Conservation (phyloP, 1,140 invertebrate genomes). For the Drosophila bipectinata region DNA sequence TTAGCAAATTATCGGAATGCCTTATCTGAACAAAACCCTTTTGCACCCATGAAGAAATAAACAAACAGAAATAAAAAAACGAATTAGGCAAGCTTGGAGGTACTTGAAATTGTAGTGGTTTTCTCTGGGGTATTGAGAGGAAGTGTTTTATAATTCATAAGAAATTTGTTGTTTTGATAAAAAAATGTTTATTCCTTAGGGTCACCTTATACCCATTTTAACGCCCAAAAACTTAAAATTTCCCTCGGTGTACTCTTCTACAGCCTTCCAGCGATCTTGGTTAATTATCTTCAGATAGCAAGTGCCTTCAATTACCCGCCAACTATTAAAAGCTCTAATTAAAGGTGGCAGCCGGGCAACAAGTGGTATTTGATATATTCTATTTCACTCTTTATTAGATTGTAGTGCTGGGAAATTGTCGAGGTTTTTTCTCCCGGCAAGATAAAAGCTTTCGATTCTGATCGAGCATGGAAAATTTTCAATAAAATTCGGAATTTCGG, state of each 20-base stretch:
- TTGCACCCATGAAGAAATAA: neutral
- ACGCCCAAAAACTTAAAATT: neutral
- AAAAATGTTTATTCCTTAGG: too few relatives aligned
- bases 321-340: slow-evolving; percentile 35
- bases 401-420: slow-evolving; percentile 16
- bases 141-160: neutral
- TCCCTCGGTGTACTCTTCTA: slow-evolving; percentile 13
- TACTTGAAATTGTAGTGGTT: neutral
- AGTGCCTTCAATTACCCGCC: slow-evolving; percentile 35
- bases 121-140: neutral
- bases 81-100: neutral
- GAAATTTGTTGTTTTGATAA: too few relatives aligned
- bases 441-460: neutral
- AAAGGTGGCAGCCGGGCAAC: slow-evolving; percentile 42
- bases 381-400: slow-evolving; percentile 19
- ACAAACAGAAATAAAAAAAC: neutral
- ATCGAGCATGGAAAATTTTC: slow-evolving; percentile 50
- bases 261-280: slow-evolving; percentile 12
- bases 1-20: neutral
- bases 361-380: slow-evolving; percentile 21
- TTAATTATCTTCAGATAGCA: slow-evolving; percentile 44
- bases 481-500: slow-evolving; percentile 37
- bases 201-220: too few relatives aligned
- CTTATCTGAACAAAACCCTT: slow-evolving; percentile 4
- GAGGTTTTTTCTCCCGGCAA: neutral